phyloP scores from a whole-genome alignment of 1,140 invertebrate species.

The Steinernema khuongi region DNA sequence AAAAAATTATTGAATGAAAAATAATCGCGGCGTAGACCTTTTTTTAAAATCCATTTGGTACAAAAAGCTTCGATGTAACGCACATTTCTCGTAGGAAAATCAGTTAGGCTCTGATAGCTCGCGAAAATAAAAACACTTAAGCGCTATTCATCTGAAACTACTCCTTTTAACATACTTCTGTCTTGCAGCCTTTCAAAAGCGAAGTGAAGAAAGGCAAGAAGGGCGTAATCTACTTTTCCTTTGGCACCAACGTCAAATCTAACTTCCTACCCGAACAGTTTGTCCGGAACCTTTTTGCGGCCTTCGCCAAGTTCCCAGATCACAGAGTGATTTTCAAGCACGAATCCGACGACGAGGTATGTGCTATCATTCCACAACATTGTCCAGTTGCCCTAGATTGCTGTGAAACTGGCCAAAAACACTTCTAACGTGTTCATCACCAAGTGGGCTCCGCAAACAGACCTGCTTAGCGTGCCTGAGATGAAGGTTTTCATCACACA shows the following conservation, averaged over 20 bases:
- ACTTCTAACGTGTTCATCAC: slow-evolving; percentile 25
- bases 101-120: too few relatives aligned
- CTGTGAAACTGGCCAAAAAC: not conserved
- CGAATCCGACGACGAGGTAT: slow-evolving; percentile 23
- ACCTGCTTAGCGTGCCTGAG: slow-evolving; percentile 32
- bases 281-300: slow-evolving; percentile 10
- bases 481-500: slow-evolving; percentile 60
- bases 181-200: slow-evolving; percentile 3
- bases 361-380: not conserved
- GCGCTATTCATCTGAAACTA: too few relatives aligned
- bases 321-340: slow-evolving; percentile 26
- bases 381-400: not conserved
- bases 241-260: slow-evolving; percentile 29
- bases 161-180: too few relatives aligned
- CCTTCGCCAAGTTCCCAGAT: slow-evolving; percentile 22
- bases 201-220: slow-evolving; percentile 29
- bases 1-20: too few relatives aligned
- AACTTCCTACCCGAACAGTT: not conserved
- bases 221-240: slow-evolving; percentile 32
- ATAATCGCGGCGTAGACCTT: too few relatives aligned
- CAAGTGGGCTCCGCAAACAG: slow-evolving; percentile 29
- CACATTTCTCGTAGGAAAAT: too few relatives aligned
- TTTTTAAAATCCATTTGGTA: too few relatives aligned
- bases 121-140: too few relatives aligned
- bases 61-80: too few relatives aligned